Percentiles rank a stretch among this genome's conserved stretches.
These are phyloP conservation scores for Enteromius thamalakanensis DNA, from an alignment of 2,797 vertebrate species.

Conservation along the genomic window DNA sequence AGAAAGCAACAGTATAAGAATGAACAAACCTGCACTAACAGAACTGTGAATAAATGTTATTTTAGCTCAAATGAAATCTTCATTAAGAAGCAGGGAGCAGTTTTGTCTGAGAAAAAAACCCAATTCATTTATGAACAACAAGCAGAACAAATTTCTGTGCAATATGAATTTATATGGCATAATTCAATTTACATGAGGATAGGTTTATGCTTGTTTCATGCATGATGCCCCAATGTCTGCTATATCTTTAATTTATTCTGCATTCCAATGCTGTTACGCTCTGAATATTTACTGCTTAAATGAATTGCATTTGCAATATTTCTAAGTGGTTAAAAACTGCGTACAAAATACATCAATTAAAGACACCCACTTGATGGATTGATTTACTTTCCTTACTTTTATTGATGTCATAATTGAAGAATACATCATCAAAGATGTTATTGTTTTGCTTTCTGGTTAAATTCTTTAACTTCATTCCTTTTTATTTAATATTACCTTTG, in stretches of 20 bases:
- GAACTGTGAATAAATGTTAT: conserved; percentile 6
- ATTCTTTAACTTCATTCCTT: conserved; percentile 46
- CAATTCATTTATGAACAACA: conserved; percentile 25
- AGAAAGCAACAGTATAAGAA: background rate
- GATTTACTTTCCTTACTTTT: conserved; percentile 19
- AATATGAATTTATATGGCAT: conserved; percentile 3
- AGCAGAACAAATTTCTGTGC: conserved; percentile 8
- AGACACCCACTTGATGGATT: conserved; percentile 6
- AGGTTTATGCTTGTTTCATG: conserved; percentile 4
- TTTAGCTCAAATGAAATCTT: background rate
- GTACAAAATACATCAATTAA: conserved; percentile 12
- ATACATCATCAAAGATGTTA: conserved; percentile 46
- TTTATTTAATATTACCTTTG: conserved; percentile 56
- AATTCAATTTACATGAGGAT: conserved; percentile 12
- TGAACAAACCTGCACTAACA: background rate
- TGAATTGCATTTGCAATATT: conserved; percentile 18
- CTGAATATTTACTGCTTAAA: conserved; percentile 16
- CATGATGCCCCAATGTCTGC: conserved; percentile 14
- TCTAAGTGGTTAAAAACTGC: conserved; percentile 14
- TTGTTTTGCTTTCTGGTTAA: conserved; percentile 44
- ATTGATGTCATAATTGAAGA: conserved; percentile 39
- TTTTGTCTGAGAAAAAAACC: conserved; percentile 9
- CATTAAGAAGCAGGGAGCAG: conserved; percentile 15
- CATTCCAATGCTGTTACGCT: background rate
- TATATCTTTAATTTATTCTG: conserved; percentile 21